A percentile compares a stretch with the other conserved stretches of the same genome.
phyloP scores from a whole-genome alignment of 1,140 invertebrate species.

The Papilio aristodemus region DNA sequence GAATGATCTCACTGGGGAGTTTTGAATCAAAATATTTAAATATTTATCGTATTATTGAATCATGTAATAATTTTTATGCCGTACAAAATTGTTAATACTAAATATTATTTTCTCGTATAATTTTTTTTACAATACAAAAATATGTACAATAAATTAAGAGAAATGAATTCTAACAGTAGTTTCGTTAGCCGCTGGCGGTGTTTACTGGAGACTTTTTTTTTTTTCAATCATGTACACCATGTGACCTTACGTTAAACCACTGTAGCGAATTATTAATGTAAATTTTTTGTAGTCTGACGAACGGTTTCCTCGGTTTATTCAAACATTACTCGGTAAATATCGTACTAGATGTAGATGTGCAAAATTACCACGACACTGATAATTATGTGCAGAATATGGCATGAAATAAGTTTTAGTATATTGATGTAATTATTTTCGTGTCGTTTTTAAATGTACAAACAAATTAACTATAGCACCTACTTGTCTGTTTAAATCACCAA shows the following conservation, averaged over 20 bases:
- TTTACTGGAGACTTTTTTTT: constrained; percentile 42
- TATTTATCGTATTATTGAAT: constrained; percentile 46
- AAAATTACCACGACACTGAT: constrained; percentile 14
- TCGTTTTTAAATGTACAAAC: constrained; percentile 31
- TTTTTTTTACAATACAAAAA: constrained; percentile 39
- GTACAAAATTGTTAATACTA: constrained; percentile 38
- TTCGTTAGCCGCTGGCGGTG: constrained; percentile 61
- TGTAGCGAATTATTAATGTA: no score
- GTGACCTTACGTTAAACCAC: no score
- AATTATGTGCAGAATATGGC: not conserved
- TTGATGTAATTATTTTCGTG: constrained; percentile 32
- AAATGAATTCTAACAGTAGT: constrained; percentile 26
- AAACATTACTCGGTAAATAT: constrained; percentile 19
- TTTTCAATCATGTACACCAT: no score
- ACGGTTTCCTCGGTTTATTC: not conserved
- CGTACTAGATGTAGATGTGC: constrained; percentile 22
- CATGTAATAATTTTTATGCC: constrained; percentile 49
- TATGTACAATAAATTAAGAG: constrained; percentile 33
- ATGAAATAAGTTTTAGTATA: constrained; percentile 23
- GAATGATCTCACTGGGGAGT: constrained; percentile 73
- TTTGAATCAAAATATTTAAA: constrained; percentile 53
- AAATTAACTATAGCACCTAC: constrained; percentile 34
- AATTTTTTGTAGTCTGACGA: constrained; percentile 6
- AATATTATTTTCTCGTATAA: constrained; percentile 37
- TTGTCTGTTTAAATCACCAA: constrained; percentile 31